phyloP scores from a whole-genome alignment of 2,113 vertebrate species.

The Rhagologus leucostigma region DNA sequence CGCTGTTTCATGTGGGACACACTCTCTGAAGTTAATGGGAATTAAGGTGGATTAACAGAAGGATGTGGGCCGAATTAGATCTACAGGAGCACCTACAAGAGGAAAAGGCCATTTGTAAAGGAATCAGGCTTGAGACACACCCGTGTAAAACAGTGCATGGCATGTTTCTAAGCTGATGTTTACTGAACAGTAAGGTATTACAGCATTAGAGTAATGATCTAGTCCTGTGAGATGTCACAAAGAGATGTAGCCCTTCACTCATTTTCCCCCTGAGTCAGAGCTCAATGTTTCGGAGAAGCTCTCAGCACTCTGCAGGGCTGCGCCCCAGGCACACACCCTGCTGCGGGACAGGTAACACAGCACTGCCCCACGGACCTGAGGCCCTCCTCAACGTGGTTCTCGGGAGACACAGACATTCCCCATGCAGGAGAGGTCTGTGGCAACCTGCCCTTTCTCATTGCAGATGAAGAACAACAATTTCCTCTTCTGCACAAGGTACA shows the following conservation, averaged over 20 bases:
- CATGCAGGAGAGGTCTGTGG: accelerated
- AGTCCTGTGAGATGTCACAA: background rate
- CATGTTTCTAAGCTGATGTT: background rate
- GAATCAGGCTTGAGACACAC: background rate
- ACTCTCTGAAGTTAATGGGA: background rate
- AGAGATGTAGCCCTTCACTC: background rate
- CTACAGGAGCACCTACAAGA: background rate
- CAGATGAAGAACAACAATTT: background rate
- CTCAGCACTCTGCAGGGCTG: accelerated
- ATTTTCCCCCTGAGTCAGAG: accelerated
- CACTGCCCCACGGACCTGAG: background rate
- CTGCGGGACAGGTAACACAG: background rate
- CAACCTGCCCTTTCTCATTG: background rate
- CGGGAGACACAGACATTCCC: background rate
- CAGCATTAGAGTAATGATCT: background rate
- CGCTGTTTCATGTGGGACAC: background rate
- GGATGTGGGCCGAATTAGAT: background rate
- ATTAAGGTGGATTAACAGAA: background rate
- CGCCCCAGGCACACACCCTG: accelerated
- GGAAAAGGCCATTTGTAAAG: background rate
- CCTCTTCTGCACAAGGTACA: background rate
- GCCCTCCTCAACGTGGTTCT: accelerated
- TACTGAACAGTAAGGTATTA: accelerated
- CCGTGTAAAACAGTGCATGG: accelerated
- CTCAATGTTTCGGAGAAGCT: background rate